Conservation (phyloP, 2,888 invertebrate species). For the Hyposoter dolosus region DNA sequence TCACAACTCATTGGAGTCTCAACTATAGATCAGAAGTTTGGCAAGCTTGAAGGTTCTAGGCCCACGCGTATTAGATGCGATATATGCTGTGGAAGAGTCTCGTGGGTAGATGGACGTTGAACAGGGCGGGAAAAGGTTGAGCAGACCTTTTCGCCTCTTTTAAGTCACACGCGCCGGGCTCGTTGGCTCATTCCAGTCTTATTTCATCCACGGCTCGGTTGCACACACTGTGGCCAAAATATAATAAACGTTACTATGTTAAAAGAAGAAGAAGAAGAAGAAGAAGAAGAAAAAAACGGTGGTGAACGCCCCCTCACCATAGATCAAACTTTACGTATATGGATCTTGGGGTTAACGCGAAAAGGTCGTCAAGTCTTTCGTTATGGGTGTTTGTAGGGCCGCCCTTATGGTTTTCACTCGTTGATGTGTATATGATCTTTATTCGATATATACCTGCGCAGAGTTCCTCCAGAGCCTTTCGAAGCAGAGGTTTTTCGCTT, state of each 20-base stretch:
- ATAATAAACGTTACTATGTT: constrained; percentile 82
- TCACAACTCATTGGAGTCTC: constrained; percentile 1
- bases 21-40: constrained; percentile 17
- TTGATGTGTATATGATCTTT: background rate
- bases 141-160: constrained; percentile 9
- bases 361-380: constrained; percentile 21
- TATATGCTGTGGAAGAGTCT: constrained; percentile 11
- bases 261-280: constrained; percentile 54
- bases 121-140: constrained; percentile 27
- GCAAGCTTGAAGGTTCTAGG: constrained; percentile 9
- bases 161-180: constrained; percentile 62
- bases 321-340: constrained; percentile 75
- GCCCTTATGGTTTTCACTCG: constrained; percentile 31
- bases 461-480: constrained; percentile 67
- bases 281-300: constrained; percentile 66
- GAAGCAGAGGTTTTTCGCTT: constrained; percentile 51
- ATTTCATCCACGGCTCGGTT: constrained; percentile 60
- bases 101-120: constrained; percentile 17
- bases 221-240: constrained; percentile 74
- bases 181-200: constrained; percentile 3
- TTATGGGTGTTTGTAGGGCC: constrained; percentile 46
- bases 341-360: constrained; percentile 2
- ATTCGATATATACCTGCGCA: constrained; percentile 68
- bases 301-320: constrained; percentile 80
- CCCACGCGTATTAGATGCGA: constrained; percentile 34